Base-by-base conservation (phyloP, 2,888 invertebrate species). In the Scaptomyza caliginosa region DNA sequence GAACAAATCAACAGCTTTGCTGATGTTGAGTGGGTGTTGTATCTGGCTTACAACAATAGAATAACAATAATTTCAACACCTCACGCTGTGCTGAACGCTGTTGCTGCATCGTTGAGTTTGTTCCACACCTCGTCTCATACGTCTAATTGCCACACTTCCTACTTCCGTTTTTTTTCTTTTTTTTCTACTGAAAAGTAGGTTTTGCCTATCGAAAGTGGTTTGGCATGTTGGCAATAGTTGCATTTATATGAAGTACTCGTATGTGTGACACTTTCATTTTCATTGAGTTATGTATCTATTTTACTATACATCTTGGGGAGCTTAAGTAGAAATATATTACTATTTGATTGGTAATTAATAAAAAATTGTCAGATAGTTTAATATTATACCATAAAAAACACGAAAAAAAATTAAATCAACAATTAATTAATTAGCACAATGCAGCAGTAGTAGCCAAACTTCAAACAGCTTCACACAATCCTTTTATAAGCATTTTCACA, bases 401-500 rank as follows among this genome's bases (percentile, higher is more conserved):
- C 10, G 1, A 24, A 46, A 77, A 74, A 24, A 46, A 77, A 74
- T 52, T 43, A 58, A 68, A 62, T 48, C 54, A 62, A 38, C 51
- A 52, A 73, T 67, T 76, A 76, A 76, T 63, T 68, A 45, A 64
- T 78, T 62, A 60, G 40, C 56, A 46, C 51, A 36, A 43, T 19
- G 59, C 34, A 48, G n/a, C n/a, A 45, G 30, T 36, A 43, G 34
- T 48, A 74, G 62, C 55, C 59, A 77, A 69, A 16, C 26, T 48
- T 60, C 39, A 67, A n/a, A n/a, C 46, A 46, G 76, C 76, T 80
- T 83, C 67, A 70, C 81, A 60, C 74, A 84, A 77, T 86, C 71
- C 86, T 74, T 80, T 74, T 77, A 68, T 62, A 84, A 72, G 36
- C 72, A 80, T 84, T 86, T 81, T 86, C 86, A 74, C 81, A 81